Evolutionary conservation across 2,113 vertebrate species (phyloP).

Genomic region (Pseudonaja textilis): DNA sequence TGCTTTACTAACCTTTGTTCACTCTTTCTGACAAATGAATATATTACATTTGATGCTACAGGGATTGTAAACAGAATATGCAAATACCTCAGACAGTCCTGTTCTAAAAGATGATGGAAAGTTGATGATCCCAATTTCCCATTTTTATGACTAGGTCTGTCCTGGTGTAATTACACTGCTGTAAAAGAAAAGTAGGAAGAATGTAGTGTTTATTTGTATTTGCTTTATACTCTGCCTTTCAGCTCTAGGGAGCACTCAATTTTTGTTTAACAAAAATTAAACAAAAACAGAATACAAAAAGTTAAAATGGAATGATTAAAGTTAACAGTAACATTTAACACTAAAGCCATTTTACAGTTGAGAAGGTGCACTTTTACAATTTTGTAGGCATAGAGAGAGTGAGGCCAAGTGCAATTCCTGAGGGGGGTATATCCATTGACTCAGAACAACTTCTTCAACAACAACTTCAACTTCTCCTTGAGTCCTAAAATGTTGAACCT

Average conservation of each 20-base stretch:
- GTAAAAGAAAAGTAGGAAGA: slow-evolving; percentile 2
- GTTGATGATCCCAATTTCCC: slow-evolving; percentile 29
- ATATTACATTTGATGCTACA: slow-evolving; percentile 31
- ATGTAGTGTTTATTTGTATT: not conserved
- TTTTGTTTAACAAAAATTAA: not conserved
- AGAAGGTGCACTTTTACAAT: not conserved
- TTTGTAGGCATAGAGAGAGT: not conserved
- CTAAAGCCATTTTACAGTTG: not conserved
- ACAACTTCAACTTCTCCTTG: not conserved
- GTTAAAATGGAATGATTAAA: not conserved
- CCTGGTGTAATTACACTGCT: not conserved
- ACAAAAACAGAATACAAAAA: not conserved
- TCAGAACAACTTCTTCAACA: not conserved
- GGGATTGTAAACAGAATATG: slow-evolving; percentile 41
- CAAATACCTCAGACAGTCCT: slow-evolving; percentile 30
- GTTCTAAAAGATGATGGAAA: slow-evolving; percentile 35
- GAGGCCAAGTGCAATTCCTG: not conserved
- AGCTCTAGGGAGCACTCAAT: not conserved
- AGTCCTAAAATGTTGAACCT: not conserved
- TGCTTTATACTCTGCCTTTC: not conserved
- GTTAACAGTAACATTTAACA: not conserved
- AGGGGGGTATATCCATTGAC: not conserved
- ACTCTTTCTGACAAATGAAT: not conserved
- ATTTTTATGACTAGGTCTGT: slow-evolving; percentile 3
- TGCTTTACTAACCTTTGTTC: slow-evolving; percentile 25